phyloP scores from a whole-genome alignment of 1,140 invertebrate species.

The Tetragonula clypearis region DNA sequence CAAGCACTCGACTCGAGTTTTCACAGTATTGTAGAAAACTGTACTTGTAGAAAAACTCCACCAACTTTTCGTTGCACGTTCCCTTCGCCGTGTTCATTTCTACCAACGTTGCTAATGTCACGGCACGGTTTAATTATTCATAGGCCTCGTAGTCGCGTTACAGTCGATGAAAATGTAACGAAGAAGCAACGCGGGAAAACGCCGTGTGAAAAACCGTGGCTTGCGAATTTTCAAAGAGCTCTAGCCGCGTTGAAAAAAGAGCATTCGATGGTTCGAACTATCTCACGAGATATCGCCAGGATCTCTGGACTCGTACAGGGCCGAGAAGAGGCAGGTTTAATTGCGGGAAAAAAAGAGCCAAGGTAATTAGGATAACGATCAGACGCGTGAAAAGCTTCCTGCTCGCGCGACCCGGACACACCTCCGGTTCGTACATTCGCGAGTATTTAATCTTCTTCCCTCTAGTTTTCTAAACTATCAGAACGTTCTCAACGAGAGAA shows the following conservation, averaged over 20 bases:
- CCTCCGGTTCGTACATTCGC: background rate
- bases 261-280: background rate
- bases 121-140: conserved; percentile 20
- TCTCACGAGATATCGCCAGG: conserved; percentile 9
- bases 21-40: too few relatives aligned
- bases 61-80: background rate
- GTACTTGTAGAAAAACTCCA: too few relatives aligned
- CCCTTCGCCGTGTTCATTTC: background rate
- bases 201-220: background rate
- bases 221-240: background rate
- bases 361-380: conserved; percentile 29
- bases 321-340: background rate
- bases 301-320: background rate
- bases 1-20: too few relatives aligned
- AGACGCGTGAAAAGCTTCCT: conserved; percentile 10
- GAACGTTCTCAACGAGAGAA: background rate
- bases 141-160: background rate
- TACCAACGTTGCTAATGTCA: background rate
- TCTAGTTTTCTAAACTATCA: background rate
- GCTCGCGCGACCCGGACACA: conserved; percentile 4
- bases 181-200: too few relatives aligned
- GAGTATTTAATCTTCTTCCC: background rate
- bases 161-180: background rate
- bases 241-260: background rate
- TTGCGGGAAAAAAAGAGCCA: background rate